A percentile compares a stretch with the other conserved stretches of the same genome.
These are phyloP conservation scores for Candoia aspera DNA, from an alignment of 2,113 vertebrate species.

Conservation along the genomic window DNA sequence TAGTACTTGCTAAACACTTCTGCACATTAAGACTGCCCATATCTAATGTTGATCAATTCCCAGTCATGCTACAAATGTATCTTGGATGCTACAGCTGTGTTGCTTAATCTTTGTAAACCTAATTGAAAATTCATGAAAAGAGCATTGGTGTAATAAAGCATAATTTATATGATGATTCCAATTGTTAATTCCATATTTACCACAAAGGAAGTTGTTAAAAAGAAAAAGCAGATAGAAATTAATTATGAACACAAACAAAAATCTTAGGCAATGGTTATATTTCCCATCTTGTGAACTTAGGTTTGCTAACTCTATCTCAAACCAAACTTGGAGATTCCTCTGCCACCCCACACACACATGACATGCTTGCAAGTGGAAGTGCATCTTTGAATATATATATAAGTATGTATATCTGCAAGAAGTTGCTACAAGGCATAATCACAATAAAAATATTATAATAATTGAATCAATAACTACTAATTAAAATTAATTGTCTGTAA, in stretches of 20 bases:
- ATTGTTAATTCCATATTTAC: neutral
- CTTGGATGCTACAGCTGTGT: neutral
- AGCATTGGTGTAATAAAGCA: neutral
- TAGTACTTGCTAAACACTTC: neutral
- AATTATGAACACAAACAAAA: neutral
- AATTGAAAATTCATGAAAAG: neutral
- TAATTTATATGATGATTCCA: neutral
- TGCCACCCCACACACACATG: neutral
- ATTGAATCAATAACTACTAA: neutral
- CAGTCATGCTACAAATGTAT: neutral
- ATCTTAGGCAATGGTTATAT: neutral
- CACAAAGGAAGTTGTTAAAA: neutral
- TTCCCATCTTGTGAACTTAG: neutral
- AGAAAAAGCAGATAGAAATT: neutral
- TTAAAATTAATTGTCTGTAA: neutral
- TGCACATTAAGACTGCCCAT: neutral
- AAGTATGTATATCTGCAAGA: neutral
- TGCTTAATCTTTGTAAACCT: neutral
- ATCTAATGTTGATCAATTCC: neutral
- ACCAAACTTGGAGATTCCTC: neutral
- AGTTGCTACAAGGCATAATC: neutral
- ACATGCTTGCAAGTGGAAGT: neutral
- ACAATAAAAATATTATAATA: neutral
- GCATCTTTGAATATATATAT: neutral
- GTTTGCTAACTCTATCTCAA: neutral